phyloP scores from a whole-genome alignment of 2,113 vertebrate species.

The Rhea americana region DNA sequence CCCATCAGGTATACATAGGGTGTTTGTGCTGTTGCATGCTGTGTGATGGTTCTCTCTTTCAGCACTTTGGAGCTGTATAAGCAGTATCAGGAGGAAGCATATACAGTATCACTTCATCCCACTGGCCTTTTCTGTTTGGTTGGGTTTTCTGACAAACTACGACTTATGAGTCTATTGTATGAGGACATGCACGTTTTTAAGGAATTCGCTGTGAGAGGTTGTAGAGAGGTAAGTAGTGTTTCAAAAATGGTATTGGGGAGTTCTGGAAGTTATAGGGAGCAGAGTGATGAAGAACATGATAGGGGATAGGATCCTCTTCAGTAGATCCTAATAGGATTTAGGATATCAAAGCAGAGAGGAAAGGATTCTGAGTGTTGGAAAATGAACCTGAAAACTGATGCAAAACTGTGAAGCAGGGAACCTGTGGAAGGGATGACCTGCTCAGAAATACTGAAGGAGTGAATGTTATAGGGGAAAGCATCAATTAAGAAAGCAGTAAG shows the following conservation, averaged over 20 bases:
- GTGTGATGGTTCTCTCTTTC: background rate
- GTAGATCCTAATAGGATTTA: background rate
- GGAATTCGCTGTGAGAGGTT: conserved; percentile 88
- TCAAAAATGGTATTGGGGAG: background rate
- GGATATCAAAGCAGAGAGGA: background rate
- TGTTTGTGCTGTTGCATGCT: background rate
- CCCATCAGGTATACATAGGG: background rate
- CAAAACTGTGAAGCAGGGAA: background rate
- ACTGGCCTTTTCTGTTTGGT: conserved; percentile 88
- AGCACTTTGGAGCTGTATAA: conserved; percentile 89
- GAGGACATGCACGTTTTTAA: conserved; percentile 88
- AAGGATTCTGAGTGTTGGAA: background rate
- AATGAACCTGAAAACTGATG: background rate
- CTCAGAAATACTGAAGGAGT: background rate
- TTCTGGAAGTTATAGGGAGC: background rate
- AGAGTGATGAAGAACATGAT: background rate
- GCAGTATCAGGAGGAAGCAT: conserved; percentile 88
- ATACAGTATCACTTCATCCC: conserved; percentile 90
- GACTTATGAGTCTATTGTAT: conserved; percentile 89
- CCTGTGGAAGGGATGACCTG: background rate
- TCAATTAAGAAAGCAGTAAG: background rate
- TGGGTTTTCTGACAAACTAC: conserved; percentile 92
- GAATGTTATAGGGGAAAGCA: background rate
- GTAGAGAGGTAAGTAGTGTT: conserved; percentile 83
- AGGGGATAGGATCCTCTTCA: background rate